Conservation (phyloP, 2,888 invertebrate species). For the Archaeoteleia sp. region DNA sequence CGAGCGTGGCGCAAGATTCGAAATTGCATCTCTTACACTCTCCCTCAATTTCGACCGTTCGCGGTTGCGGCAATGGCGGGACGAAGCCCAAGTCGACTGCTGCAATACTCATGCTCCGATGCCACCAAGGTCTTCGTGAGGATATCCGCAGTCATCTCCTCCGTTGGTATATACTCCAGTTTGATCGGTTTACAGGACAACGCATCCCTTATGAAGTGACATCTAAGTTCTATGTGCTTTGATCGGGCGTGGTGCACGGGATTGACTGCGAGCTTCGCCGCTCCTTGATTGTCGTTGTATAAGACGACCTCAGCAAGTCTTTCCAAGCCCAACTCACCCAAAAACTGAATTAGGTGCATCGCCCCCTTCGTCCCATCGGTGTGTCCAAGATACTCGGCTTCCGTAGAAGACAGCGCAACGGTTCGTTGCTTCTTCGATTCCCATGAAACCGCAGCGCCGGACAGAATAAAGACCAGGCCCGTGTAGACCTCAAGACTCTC, state of each 20-base stretch:
- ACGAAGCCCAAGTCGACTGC: too few relatives aligned
- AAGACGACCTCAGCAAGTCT: too few relatives aligned
- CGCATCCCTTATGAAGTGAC: neutral
- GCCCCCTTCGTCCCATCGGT: conserved; percentile 9
- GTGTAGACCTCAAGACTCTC: conserved; percentile 1
- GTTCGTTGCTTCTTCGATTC: conserved; percentile 2
- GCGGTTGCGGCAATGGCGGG: too few relatives aligned
- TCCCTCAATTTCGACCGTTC: too few relatives aligned
- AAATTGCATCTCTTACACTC: too few relatives aligned
- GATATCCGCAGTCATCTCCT: neutral
- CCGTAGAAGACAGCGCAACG: conserved; percentile 10
- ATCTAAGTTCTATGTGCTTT: neutral
- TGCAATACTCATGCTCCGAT: too few relatives aligned
- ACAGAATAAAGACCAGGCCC: neutral
- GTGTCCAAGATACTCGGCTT: conserved; percentile 13
- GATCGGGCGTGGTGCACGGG: neutral
- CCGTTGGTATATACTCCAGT: neutral
- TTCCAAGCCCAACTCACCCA: too few relatives aligned
- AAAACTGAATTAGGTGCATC: too few relatives aligned
- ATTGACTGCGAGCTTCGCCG: neutral
- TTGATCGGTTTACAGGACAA: neutral
- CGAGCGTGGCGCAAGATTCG: too few relatives aligned
- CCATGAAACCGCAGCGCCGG: conserved; percentile 2
- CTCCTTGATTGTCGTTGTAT: too few relatives aligned
- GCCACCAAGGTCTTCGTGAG: too few relatives aligned